Conservation (phyloP, 2,888 invertebrate genomes). For the Hoplodrina ambigua region DNA sequence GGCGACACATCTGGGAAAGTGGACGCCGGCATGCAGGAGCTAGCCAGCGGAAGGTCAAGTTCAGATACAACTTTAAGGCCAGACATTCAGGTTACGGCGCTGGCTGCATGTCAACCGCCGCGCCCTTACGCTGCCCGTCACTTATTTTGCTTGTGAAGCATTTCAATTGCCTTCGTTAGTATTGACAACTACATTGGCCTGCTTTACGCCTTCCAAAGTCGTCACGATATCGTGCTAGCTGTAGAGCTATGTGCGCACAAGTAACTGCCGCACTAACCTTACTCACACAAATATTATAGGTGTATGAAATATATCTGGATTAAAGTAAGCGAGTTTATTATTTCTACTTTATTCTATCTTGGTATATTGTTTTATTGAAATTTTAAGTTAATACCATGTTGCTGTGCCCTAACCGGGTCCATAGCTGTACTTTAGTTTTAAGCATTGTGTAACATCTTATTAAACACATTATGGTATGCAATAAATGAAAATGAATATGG, state of each 20-base stretch:
- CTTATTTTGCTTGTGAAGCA: constrained; percentile 49
- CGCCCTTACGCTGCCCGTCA: constrained; percentile 56
- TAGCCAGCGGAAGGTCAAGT: constrained; percentile 84
- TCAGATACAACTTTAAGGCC: constrained; percentile 71
- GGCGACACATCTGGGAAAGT: constrained; percentile 71
- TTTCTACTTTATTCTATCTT: too few relatives aligned
- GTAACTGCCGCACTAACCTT: background rate
- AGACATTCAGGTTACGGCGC: constrained; percentile 64
- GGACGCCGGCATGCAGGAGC: constrained; percentile 73
- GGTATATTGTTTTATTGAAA: too few relatives aligned
- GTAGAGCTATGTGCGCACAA: constrained; percentile 21
- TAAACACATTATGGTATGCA: too few relatives aligned
- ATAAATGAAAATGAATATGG: too few relatives aligned
- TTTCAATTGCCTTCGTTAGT: constrained; percentile 56
- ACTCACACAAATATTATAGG: background rate
- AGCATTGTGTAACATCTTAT: too few relatives aligned
- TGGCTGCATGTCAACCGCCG: constrained; percentile 59
- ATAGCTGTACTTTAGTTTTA: too few relatives aligned
- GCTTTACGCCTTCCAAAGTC: constrained; percentile 28
- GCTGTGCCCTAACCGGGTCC: too few relatives aligned
- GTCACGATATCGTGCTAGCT: constrained; percentile 50
- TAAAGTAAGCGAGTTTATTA: constrained; percentile 5
- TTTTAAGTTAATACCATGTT: too few relatives aligned
- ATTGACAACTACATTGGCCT: constrained; percentile 52
- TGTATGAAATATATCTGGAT: too few relatives aligned